Evolutionary conservation across 2,113 vertebrate species (phyloP).

Genomic region (Pavo muticus): DNA sequence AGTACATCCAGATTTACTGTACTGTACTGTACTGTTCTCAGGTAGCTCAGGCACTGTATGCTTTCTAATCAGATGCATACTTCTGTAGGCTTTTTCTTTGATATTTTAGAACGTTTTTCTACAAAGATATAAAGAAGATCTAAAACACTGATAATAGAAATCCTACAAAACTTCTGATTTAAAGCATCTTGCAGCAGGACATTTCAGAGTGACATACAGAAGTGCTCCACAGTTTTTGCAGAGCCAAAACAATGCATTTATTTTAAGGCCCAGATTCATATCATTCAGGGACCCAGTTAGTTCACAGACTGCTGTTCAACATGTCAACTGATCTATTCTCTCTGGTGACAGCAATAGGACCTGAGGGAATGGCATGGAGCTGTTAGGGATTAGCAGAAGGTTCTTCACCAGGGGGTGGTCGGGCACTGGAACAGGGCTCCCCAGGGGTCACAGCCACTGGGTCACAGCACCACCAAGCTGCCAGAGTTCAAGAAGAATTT

Average conservation of each 20-base stretch:
- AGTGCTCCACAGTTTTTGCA: background rate
- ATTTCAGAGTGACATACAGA: background rate
- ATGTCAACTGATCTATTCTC: background rate
- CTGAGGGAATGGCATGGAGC: too few relatives aligned
- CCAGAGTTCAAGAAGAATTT: too few relatives aligned
- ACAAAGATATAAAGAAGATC: background rate
- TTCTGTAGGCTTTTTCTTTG: background rate
- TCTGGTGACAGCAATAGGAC: too few relatives aligned
- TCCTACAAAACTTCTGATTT: background rate
- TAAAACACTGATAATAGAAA: background rate
- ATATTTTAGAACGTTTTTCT: background rate
- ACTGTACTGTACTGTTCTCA: background rate
- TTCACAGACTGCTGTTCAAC: background rate
- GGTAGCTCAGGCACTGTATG: background rate
- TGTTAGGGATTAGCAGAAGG: too few relatives aligned
- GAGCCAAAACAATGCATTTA: background rate
- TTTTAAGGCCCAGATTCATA: background rate
- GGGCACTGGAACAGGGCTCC: too few relatives aligned
- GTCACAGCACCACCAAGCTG: too few relatives aligned
- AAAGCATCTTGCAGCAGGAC: background rate
- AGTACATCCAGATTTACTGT: background rate
- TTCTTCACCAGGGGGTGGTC: too few relatives aligned
- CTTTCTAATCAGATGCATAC: background rate
- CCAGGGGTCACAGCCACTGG: too few relatives aligned
- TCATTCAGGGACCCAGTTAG: background rate